Conservation (phyloP, 2,888 invertebrate genomes). For the Parnassius orleans region DNA sequence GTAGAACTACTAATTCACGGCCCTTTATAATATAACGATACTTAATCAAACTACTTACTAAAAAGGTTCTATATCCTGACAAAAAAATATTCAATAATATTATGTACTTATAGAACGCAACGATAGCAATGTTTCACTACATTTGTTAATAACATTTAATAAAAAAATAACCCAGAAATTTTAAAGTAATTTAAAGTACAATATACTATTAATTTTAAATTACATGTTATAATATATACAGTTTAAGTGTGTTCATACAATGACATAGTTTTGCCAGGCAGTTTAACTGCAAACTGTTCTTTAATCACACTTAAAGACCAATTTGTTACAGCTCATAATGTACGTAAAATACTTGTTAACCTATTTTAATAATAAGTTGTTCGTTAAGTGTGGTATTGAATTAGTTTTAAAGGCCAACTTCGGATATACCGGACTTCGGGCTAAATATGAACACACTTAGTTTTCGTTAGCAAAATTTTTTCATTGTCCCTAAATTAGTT, state of each 20-base stretch:
- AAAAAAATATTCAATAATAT: not conserved
- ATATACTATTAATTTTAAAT: not conserved
- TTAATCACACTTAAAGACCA: no score
- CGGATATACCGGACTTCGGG: no score
- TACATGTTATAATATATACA: not conserved
- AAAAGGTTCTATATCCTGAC: not conserved
- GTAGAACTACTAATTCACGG: conserved; percentile 5
- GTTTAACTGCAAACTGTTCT: not conserved
- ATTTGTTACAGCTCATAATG: no score
- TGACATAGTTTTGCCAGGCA: not conserved
- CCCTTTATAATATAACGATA: not conserved
- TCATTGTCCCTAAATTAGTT: no score
- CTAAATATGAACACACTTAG: no score
- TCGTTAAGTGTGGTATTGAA: no score
- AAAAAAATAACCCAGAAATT: conserved; percentile 2
- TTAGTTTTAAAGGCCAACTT: no score
- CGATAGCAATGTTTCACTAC: conserved; percentile 1
- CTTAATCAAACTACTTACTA: conserved; percentile 8
- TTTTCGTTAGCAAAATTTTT: no score
- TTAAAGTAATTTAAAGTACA: conserved; percentile 10
- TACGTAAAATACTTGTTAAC: no score
- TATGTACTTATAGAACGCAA: conserved; percentile 9
- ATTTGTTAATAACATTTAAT: not conserved
- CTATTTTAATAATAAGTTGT: no score
- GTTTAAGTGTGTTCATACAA: conserved; percentile 1